Base-by-base conservation (phyloP, 2,888 invertebrate species). In the Epinotia ramella region DNA sequence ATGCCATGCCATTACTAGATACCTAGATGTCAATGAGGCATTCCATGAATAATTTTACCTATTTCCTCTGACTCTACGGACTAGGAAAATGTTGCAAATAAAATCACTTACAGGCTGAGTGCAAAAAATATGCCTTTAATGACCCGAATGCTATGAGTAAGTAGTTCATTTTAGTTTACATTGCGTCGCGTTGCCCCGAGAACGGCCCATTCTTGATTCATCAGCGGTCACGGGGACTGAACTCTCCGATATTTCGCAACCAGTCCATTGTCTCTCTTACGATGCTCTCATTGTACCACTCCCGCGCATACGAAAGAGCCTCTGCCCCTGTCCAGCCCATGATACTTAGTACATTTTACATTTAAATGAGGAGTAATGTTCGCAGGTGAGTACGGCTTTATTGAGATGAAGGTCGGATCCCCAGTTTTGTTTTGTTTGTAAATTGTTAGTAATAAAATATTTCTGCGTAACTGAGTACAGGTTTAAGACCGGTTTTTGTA, bases 391-490 rank as follows among this genome's bases (percentile, higher is more conserved):
- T 68, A 67, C 57, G 44, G 62, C 20, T 70, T 60, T 69, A 73
- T 77, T 76, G 75, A 78, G 77, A 77, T 77, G 77, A 79, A 79
- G 77, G 79, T 78, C 79, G 74, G 66, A 28, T 67, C 64, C 66
- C 56, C 69, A 56, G 70, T 69, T 66, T 73, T 75, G 77, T 75
- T 77, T 73, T 77, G 68, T 69, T 77, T 73, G 67, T 53, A 65
- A 64, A 69, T 60, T 49, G 64, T 65, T 70, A 44, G 49, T 59
- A 65, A 66, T 71, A 71, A 65, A 75, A 75, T 53, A 13, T 70
- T 65, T 74, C 65, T 70, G 70, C 53, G 65, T 65, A 56, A 71
- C 70, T 71, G 60, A 65, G 53, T 65, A 53, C 75, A 28, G 66
- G 70, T 65, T 59, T 68, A 33, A 56, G 28, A 75, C 75, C 66